Evolutionary conservation across 2,888 invertebrate genomes (phyloP).

Genomic region (Tachystola acroxantha): DNA sequence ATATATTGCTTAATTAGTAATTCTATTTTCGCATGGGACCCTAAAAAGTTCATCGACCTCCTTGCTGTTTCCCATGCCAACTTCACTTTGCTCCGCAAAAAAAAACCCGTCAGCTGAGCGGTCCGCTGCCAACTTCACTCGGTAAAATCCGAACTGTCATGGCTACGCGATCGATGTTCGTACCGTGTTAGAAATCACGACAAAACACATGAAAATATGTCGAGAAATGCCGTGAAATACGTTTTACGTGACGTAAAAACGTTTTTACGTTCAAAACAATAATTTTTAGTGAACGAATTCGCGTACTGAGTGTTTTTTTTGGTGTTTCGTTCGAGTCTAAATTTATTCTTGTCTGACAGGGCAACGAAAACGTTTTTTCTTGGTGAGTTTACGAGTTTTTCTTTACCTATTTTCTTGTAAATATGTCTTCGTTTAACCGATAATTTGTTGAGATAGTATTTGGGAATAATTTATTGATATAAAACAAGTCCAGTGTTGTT

Average conservation of each 20-base stretch:
- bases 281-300: conserved; percentile 40
- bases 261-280: conserved; percentile 39
- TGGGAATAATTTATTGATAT: conserved; percentile 25
- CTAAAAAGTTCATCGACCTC: conserved; percentile 48
- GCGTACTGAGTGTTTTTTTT: conserved; percentile 55
- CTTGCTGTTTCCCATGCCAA: conserved; percentile 27
- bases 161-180: conserved; percentile 70
- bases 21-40: background rate
- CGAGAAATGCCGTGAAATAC: conserved; percentile 44
- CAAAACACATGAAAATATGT: conserved; percentile 66
- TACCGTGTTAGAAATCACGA: conserved; percentile 54
- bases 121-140: conserved; percentile 52
- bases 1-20: background rate
- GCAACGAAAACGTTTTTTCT: conserved; percentile 55
- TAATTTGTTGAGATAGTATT: conserved; percentile 25
- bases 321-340: conserved; percentile 69
- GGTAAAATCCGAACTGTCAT: conserved; percentile 69
- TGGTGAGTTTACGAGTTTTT: conserved; percentile 60
- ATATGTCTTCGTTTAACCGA: conserved; percentile 19
- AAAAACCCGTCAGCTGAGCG: conserved; percentile 69
- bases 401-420: conserved; percentile 20
- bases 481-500: conserved; percentile 38
- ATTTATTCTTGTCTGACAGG: conserved; percentile 63
- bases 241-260: conserved; percentile 22
- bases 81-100: conserved; percentile 39